These are phyloP conservation scores for Dasyprocta punctata DNA, from an alignment of 2,113 vertebrate species.

Conservation along the genomic window DNA sequence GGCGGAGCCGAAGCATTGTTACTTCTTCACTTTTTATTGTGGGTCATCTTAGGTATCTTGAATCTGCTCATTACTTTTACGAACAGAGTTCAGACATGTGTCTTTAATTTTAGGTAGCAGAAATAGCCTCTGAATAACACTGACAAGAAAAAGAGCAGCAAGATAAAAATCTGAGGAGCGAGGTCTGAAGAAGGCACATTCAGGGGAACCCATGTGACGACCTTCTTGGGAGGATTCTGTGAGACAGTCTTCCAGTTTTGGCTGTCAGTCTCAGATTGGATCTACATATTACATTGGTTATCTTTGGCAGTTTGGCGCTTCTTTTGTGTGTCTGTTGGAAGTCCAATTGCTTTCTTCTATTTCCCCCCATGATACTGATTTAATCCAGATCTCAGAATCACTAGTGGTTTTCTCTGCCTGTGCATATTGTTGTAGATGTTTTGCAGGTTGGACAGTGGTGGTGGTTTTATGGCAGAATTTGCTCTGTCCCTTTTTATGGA, in stretches of 20 bases:
- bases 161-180: neutral
- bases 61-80: neutral
- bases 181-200: neutral
- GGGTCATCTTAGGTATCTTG: neutral
- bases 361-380: neutral
- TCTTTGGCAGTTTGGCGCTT: neutral
- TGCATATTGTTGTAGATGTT: neutral
- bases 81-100: neutral
- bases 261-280: accelerated
- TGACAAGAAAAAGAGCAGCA: neutral
- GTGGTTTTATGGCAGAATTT: neutral
- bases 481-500: neutral
- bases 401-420: neutral
- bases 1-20: neutral
- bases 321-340: neutral
- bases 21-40: neutral
- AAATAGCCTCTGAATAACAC: neutral
- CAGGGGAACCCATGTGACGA: neutral
- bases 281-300: neutral
- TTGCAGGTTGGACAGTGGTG: neutral
- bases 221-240: too few relatives aligned
- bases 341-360: neutral
- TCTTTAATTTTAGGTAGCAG: neutral
- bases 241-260: neutral
- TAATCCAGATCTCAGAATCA: neutral